These are phyloP conservation scores for Entomyzon cyanotis DNA, from an alignment of 2,113 vertebrate species.

Conservation along the genomic window DNA sequence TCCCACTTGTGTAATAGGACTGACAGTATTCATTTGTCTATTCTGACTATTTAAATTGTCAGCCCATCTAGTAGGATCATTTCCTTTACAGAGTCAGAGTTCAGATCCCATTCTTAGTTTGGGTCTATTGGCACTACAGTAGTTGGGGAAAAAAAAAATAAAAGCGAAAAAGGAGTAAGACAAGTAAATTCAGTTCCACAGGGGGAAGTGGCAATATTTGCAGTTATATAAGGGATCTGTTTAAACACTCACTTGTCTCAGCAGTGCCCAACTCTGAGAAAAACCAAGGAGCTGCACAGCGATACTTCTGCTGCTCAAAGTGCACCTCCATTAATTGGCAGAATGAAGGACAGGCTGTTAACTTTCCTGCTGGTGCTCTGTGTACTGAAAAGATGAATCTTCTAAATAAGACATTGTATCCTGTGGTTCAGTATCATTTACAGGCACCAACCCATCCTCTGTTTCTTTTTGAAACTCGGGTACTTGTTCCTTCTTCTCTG, in stretches of 20 bases:
- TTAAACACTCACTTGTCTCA: slow-evolving; percentile 32
- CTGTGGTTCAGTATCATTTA: not conserved
- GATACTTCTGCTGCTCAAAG: not conserved
- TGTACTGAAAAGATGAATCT: slow-evolving; percentile 19
- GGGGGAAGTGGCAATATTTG: not conserved
- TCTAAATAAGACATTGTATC: slow-evolving; percentile 41
- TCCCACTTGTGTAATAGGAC: not conserved
- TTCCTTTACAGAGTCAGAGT: slow-evolving; percentile 36
- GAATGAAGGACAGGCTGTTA: slow-evolving; percentile 36
- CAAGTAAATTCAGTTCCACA: not conserved
- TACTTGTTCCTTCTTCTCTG: not conserved
- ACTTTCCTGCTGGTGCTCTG: slow-evolving; percentile 12
- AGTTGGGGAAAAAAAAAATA: not conserved
- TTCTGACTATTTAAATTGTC: slow-evolving; percentile 30
- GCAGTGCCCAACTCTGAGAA: not conserved
- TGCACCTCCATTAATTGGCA: slow-evolving; percentile 18
- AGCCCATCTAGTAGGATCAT: not conserved
- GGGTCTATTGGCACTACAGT: not conserved
- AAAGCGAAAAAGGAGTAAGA: not conserved
- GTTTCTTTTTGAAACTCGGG: not conserved
- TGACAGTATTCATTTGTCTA: not conserved
- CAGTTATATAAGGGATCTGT: not conserved
- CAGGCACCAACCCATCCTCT: not conserved
- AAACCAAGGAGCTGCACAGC: not conserved
- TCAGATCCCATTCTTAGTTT: slow-evolving; percentile 21